Conservation (phyloP, 2,888 invertebrate species). For the Sisyra nigra region DNA sequence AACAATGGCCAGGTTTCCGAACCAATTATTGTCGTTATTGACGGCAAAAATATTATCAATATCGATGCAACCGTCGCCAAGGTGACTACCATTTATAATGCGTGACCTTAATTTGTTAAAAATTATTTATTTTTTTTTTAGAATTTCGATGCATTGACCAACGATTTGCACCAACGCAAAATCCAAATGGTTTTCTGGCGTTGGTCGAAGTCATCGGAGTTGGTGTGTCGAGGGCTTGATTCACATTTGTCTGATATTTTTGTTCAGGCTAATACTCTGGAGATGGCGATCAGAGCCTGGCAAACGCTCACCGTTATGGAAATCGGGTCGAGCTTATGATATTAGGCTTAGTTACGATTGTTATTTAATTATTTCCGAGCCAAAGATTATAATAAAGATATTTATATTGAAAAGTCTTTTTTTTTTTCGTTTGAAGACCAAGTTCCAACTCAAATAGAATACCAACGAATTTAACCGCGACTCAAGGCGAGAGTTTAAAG, state of each 20-base stretch:
- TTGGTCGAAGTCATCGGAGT: conserved; percentile 2
- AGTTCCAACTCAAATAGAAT: no score
- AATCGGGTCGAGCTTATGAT: no score
- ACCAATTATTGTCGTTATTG: conserved; percentile 23
- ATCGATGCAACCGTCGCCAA: conserved; percentile 45
- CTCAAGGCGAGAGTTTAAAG: no score
- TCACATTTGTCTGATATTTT: conserved; percentile 3
- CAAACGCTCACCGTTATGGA: neutral
- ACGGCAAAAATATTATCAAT: conserved; percentile 35
- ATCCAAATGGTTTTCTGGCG: conserved; percentile 36
- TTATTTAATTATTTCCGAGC: no score
- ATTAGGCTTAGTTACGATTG: no score
- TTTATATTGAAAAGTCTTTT: no score
- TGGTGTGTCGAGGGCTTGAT: conserved; percentile 4
- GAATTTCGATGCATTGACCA: conserved; percentile 35
- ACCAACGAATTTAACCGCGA: no score
- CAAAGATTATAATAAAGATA: no score
- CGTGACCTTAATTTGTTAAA: neutral
- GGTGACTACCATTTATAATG: no score
- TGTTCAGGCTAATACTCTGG: neutral
- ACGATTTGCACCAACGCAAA: conserved; percentile 32
- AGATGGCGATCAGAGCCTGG: conserved; percentile 5
- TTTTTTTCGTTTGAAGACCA: no score
- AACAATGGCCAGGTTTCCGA: neutral
- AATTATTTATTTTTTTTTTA: conserved; percentile 19